These are phyloP conservation scores for Porites rus DNA, from an alignment of 92 coral and sea anemone species.

Conservation along the genomic window DNA sequence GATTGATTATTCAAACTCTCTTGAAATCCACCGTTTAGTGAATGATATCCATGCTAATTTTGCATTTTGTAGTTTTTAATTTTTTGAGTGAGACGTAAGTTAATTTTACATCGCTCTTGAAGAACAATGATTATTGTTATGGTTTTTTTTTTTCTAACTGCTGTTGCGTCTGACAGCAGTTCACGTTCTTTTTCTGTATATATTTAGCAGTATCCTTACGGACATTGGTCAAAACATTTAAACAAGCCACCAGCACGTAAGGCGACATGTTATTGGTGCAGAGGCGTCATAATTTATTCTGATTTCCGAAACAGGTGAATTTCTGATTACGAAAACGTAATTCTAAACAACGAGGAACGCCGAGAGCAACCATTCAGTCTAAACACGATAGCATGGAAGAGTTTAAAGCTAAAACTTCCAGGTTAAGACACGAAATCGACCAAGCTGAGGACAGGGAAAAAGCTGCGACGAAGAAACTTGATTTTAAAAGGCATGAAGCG, in stretches of 20 bases:
- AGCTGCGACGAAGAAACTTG: conserved; percentile 52
- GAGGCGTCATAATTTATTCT: conserved; percentile 44
- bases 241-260: conserved; percentile 15
- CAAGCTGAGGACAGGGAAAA: conserved; percentile 71
- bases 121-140: neutral
- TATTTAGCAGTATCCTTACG: neutral
- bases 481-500: conserved; percentile 38
- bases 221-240: conserved; percentile 18
- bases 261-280: conserved; percentile 17
- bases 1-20: too few relatives aligned
- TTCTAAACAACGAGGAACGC: conserved; percentile 18
- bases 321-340: conserved; percentile 28
- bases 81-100: neutral
- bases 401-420: conserved; percentile 67
- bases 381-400: conserved; percentile 59
- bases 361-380: conserved; percentile 18
- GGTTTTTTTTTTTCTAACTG: neutral
- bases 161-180: conserved; percentile 6
- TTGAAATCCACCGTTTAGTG: too few relatives aligned
- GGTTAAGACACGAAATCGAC: conserved; percentile 68
- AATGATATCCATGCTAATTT: too few relatives aligned
- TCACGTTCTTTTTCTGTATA: neutral
- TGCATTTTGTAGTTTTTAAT: neutral
- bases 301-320: conserved; percentile 70
- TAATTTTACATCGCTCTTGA: neutral